Conservation (phyloP, 2,888 invertebrate species). For the Oligia strigilis region DNA sequence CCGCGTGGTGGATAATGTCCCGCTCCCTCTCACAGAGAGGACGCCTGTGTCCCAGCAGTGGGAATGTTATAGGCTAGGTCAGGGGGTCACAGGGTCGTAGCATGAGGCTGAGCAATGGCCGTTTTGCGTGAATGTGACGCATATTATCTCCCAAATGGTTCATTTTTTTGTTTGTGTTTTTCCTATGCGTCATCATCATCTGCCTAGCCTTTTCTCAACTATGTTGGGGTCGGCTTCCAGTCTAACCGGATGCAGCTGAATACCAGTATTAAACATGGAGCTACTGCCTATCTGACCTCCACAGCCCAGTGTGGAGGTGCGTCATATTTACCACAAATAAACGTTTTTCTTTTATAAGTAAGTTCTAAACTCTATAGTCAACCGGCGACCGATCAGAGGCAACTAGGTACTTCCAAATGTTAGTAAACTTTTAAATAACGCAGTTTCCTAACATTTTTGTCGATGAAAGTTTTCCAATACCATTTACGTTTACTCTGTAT, state of each 20-base stretch:
- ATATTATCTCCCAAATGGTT: neutral
- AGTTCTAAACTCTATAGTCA: neutral
- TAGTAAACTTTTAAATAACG: conserved; percentile 20
- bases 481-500: conserved; percentile 21
- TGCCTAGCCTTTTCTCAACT: too few relatives aligned
- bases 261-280: too few relatives aligned
- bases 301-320: too few relatives aligned
- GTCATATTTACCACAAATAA: neutral
- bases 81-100: neutral
- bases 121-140: neutral
- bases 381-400: too few relatives aligned
- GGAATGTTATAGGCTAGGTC: neutral
- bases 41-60: neutral
- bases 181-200: too few relatives aligned
- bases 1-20: too few relatives aligned
- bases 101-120: neutral
- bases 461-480: conserved; percentile 5
- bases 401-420: neutral
- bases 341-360: neutral
- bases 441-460: conserved; percentile 16
- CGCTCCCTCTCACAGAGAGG: neutral
- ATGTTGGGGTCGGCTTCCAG: too few relatives aligned
- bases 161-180: too few relatives aligned
- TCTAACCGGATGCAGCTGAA: too few relatives aligned
- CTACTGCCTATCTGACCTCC: too few relatives aligned